These are phyloP conservation scores for Sphinx pinastri DNA, from an alignment of 2,888 invertebrate genomes.

Conservation along the genomic window DNA sequence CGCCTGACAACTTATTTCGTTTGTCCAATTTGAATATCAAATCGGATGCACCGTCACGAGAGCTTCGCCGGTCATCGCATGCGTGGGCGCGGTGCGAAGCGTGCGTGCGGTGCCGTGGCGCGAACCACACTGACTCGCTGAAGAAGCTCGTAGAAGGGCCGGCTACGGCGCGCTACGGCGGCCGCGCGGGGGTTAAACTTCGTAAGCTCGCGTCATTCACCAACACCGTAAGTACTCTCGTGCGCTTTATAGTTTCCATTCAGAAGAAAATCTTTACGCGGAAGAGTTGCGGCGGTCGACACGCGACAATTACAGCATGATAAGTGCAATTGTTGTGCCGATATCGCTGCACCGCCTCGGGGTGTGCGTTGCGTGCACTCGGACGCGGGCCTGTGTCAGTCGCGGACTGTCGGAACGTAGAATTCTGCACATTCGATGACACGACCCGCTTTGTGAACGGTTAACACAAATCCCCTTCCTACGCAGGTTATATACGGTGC, in stretches of 20 bases:
- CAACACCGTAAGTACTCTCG: slow-evolving; percentile 9
- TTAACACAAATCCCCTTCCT: neutral
- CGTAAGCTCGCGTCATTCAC: slow-evolving; percentile 69
- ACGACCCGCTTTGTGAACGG: slow-evolving; percentile 15
- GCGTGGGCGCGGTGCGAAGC: slow-evolving; percentile 44
- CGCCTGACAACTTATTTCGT: slow-evolving; percentile 59
- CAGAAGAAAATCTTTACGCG: slow-evolving; percentile 47
- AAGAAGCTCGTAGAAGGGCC: slow-evolving; percentile 30
- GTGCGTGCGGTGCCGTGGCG: slow-evolving; percentile 58
- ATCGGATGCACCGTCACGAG: slow-evolving; percentile 57
- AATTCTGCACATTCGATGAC: slow-evolving; percentile 34
- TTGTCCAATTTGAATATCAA: slow-evolving; percentile 65
- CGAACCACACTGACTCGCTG: slow-evolving; percentile 59
- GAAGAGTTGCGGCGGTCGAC: slow-evolving; percentile 43
- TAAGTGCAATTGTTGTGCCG: slow-evolving; percentile 27
- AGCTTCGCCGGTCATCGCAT: slow-evolving; percentile 51
- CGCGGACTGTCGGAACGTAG: slow-evolving; percentile 33
- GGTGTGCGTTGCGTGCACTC: slow-evolving; percentile 52
- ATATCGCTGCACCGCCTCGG: slow-evolving; percentile 42
- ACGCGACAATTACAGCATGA: slow-evolving; percentile 61
- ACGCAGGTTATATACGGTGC: slow-evolving; percentile 43
- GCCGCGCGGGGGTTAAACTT: slow-evolving; percentile 66
- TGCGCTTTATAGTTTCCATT: slow-evolving; percentile 43
- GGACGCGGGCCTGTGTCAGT: slow-evolving; percentile 30
- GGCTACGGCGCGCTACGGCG: slow-evolving; percentile 69